A percentile compares a stretch with the other conserved stretches of the same genome.
phyloP scores from a whole-genome alignment of 92 coral and sea anemone genomes.

The Hydrozoanthus gracilis region DNA sequence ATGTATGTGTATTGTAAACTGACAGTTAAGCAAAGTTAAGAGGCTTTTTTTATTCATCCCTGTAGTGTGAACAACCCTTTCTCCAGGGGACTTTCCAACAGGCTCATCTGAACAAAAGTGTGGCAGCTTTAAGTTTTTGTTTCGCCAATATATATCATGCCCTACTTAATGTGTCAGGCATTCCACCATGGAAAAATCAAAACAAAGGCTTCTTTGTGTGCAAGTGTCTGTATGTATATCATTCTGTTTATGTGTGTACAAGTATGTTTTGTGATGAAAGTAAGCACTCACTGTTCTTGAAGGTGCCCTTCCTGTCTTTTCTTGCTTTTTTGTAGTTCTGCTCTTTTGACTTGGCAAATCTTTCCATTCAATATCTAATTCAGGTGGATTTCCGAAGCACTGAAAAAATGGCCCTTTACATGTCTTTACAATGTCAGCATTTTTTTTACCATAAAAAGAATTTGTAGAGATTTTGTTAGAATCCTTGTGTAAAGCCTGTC shows the following conservation, averaged over 20 bases:
- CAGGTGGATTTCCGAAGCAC: not conserved
- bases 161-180: no score
- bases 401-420: not conserved
- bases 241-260: not conserved
- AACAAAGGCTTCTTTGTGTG: no score
- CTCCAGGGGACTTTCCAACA: no score
- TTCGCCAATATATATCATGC: no score
- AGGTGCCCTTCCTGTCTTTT: not conserved
- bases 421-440: not conserved
- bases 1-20: no score
- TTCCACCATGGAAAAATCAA: no score
- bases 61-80: no score
- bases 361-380: constrained; percentile 1
- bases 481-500: constrained; percentile 7
- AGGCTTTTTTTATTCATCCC: no score
- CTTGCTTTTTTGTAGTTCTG: not conserved
- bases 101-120: no score
- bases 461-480: not conserved
- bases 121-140: no score
- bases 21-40: no score
- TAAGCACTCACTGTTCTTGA: constrained; percentile 1
- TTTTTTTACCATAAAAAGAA: constrained; percentile 1
- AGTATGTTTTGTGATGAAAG: no score
- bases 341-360: not conserved
- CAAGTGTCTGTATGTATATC: not conserved